Conservation (phyloP, 1,140 invertebrate species). For the Tetraneura akinire region DNA sequence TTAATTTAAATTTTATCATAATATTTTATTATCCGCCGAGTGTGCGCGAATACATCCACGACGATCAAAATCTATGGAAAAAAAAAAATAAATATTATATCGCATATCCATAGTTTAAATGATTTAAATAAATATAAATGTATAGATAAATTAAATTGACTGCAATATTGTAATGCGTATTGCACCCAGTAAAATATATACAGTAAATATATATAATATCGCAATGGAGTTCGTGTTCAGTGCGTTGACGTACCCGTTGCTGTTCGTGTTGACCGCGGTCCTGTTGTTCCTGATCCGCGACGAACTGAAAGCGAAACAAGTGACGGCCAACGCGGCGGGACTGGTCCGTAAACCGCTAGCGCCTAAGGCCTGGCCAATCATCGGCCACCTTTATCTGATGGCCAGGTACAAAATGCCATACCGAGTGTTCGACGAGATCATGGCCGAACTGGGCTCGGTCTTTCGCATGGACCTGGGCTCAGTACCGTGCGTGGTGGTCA, state of each 20-base stretch:
- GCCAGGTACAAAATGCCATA: slow-evolving; percentile 67
- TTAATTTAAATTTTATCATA: too few species aligned
- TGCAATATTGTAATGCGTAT: too few species aligned
- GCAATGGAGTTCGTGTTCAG: slow-evolving; percentile 44
- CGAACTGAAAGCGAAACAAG: slow-evolving; percentile 33
- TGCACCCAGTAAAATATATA: too few species aligned
- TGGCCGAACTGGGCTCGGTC: slow-evolving; percentile 64
- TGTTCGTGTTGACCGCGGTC: slow-evolving; percentile 29
- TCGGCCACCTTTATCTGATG: slow-evolving; percentile 66
- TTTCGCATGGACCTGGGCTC: slow-evolving; percentile 66
- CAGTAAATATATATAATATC: too few species aligned
- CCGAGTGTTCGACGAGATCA: slow-evolving; percentile 65
- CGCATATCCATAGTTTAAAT: too few species aligned
- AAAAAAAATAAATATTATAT: too few species aligned
- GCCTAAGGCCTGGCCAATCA: slow-evolving; percentile 64
- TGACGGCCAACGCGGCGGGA: not conserved
- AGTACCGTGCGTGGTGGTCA: slow-evolving; percentile 67
- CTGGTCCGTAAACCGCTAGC: slow-evolving; percentile 61
- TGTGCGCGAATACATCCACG: too few species aligned
- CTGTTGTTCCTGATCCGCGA: slow-evolving; percentile 34
- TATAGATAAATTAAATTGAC: too few species aligned
- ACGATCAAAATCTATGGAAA: too few species aligned
- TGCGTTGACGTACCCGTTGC: slow-evolving; percentile 27
- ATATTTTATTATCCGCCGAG: too few species aligned
- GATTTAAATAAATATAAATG: too few species aligned